Conservation (phyloP, 2,113 vertebrate genomes). For the Psittacula cyanocephala region DNA sequence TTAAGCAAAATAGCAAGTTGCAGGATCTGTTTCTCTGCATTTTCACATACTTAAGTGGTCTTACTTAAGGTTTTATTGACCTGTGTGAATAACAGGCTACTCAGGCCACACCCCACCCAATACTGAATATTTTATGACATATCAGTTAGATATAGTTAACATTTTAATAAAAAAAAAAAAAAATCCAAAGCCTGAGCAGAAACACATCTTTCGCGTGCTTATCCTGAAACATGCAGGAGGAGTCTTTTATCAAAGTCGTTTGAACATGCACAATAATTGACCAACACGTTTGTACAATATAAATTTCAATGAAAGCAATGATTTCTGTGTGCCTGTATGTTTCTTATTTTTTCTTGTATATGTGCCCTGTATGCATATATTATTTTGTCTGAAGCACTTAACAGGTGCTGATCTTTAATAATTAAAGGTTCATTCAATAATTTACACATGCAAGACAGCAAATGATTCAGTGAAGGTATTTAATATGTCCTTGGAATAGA, state of each 20-base stretch:
- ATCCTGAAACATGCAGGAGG: neutral
- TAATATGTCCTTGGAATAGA: neutral
- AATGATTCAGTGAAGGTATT: neutral
- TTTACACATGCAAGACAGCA: neutral
- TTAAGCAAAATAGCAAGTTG: neutral
- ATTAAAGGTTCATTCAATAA: neutral
- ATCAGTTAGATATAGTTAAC: neutral
- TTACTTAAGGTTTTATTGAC: neutral
- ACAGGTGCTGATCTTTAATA: neutral
- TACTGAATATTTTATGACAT: neutral
- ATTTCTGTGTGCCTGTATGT: neutral
- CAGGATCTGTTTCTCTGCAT: neutral
- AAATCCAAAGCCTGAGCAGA: neutral
- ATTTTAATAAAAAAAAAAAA: neutral
- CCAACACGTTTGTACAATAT: neutral
- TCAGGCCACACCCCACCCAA: neutral
- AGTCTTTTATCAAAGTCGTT: neutral
- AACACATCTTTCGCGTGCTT: neutral
- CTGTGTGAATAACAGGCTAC: neutral
- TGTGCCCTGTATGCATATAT: neutral
- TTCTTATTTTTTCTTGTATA: neutral
- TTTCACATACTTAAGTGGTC: neutral
- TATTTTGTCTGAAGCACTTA: neutral
- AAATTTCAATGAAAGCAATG: neutral
- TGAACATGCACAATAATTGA: neutral